A percentile compares a stretch with the other conserved stretches of the same genome.
Conservation (phyloP, 2,888 invertebrate genomes). For the Pseudococcus longispinus region DNA sequence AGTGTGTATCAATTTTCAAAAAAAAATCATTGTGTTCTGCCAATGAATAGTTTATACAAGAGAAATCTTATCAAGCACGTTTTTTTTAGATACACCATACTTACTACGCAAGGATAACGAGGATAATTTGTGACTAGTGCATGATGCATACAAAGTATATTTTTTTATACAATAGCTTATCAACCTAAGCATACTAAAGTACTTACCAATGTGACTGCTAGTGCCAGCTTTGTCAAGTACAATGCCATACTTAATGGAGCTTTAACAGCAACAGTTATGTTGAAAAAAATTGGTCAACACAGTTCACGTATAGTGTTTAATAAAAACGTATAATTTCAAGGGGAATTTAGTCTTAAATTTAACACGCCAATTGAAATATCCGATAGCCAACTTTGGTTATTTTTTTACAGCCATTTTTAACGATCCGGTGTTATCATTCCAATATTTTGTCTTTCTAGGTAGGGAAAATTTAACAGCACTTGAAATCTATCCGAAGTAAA, state of each 20-base stretch:
- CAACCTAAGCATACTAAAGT: not conserved
- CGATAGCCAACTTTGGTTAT: not conserved
- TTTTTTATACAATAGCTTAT: not conserved
- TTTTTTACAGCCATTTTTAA: not conserved
- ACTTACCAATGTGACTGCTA: not conserved
- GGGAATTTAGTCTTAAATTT: not conserved
- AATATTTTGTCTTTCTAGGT: too few relatives aligned
- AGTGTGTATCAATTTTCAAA: conserved; percentile 9
- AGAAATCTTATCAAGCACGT: conserved; percentile 12
- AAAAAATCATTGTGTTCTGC: not conserved
- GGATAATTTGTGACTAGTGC: conserved; percentile 25
- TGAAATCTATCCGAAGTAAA: not conserved
- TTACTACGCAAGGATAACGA: conserved; percentile 1
- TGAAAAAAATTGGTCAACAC: not conserved
- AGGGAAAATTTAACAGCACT: not conserved
- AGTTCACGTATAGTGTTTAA: not conserved
- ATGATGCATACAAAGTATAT: not conserved
- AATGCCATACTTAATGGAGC: not conserved
- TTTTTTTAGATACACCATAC: not conserved
- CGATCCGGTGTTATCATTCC: too few relatives aligned
- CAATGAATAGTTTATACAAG: not conserved
- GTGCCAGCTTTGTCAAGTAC: conserved; percentile 7
- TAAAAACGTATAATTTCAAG: not conserved
- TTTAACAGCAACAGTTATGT: not conserved
- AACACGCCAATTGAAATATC: not conserved